Conservation (phyloP, 2,113 vertebrate species). For the Aegithalos caudatus region DNA sequence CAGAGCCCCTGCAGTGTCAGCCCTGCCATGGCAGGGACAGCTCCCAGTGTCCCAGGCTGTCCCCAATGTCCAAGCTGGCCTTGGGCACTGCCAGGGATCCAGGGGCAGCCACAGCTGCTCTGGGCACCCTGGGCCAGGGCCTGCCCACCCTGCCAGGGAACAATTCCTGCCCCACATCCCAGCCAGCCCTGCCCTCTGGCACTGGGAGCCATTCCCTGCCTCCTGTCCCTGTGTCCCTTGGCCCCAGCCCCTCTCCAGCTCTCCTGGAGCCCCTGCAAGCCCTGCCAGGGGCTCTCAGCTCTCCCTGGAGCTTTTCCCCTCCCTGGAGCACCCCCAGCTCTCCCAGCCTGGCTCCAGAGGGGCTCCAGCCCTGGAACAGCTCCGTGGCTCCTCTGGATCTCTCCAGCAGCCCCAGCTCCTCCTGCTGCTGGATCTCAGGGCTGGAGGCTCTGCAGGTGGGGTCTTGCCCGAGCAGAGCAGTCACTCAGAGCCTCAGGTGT, state of each 20-base stretch:
- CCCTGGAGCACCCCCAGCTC: neutral
- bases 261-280: neutral
- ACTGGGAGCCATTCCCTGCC: neutral
- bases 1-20: accelerated
- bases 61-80: neutral
- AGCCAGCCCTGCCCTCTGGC: neutral
- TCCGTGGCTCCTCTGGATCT: neutral
- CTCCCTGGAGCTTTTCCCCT: neutral
- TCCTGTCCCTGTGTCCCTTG: accelerated
- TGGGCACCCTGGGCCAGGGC: neutral
- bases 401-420: neutral
- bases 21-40: neutral
- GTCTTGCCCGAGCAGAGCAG: neutral
- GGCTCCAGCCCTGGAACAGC: neutral
- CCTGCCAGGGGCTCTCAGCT: neutral
- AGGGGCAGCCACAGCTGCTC: neutral
- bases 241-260: neutral
- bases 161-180: neutral
- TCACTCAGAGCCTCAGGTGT: neutral
- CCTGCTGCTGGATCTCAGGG: neutral
- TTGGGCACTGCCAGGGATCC: neutral
- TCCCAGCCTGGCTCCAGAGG: neutral
- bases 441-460: neutral
- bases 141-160: neutral
- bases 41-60: neutral